phyloP scores from a whole-genome alignment of 2,888 invertebrate genomes.

The Andrena fulva region DNA sequence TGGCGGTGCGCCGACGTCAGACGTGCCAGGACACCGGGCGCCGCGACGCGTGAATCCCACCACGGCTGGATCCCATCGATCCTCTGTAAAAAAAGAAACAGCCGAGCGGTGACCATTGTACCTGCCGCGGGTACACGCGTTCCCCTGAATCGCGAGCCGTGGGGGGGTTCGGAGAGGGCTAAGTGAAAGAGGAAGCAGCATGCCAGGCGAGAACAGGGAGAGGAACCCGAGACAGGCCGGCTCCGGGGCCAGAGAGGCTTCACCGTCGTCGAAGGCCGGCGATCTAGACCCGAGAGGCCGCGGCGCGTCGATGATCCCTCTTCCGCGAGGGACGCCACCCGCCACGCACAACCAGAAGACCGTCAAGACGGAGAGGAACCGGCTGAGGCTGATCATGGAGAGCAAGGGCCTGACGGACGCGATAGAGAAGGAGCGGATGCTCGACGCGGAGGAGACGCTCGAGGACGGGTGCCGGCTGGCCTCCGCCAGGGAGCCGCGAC shows the following conservation, averaged over 20 bases:
- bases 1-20: slow-evolving; percentile 48
- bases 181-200: neutral
- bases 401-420: slow-evolving; percentile 58
- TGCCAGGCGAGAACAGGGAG: slow-evolving; percentile 32
- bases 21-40: slow-evolving; percentile 31
- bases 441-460: slow-evolving; percentile 52
- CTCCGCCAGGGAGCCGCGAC: slow-evolving; percentile 30
- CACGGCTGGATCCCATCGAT: neutral
- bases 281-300: slow-evolving; percentile 35
- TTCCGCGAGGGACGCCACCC: slow-evolving; percentile 65
- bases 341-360: slow-evolving; percentile 74
- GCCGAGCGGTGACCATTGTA: neutral
- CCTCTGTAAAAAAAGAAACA: neutral
- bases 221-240: slow-evolving; percentile 46
- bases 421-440: slow-evolving; percentile 72
- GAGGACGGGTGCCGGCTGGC: slow-evolving; percentile 38
- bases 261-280: slow-evolving; percentile 30
- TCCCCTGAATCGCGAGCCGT: neutral
- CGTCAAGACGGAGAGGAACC: slow-evolving; percentile 82
- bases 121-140: neutral
- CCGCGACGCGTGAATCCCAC: slow-evolving; percentile 45
- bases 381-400: slow-evolving; percentile 78
- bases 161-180: neutral
- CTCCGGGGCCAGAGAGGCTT: slow-evolving; percentile 7
- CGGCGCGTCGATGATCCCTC: slow-evolving; percentile 73